Base-by-base conservation (phyloP, 2,797 vertebrate species). In the Myripristis jacobus region DNA sequence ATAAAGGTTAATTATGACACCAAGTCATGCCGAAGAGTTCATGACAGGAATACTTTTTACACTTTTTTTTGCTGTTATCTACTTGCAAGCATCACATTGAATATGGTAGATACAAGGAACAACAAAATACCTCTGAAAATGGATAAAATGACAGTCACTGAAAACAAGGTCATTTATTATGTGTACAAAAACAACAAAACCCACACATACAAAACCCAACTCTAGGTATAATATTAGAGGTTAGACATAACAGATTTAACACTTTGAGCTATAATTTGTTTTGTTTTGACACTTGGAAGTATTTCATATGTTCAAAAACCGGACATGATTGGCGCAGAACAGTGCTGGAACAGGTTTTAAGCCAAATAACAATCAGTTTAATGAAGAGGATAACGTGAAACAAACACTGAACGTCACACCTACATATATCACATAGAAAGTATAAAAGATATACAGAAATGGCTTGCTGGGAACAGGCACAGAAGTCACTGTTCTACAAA, bases 131-230 rank as follows among this genome's bases (percentile, higher is more conserved):
- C n/a, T 9, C 1, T 3, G 21, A 54, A 0, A 19, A 1, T 4
- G 6, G 6, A 2, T 4, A 64, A 6, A 65, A 59, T 48, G 13
- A 47, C 8, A 58, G 50, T 34, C 6, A 34, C 29, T 41, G 7
- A 24, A 21, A 29, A n/a, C 11, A 29, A 21, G 2, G 50, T 38
- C 1, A 69, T 74, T 77, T 74, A 62, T 80, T 53, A 22, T 44
- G 11, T 43, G 38, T 69, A 71, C 15, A 82, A 76, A 76, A 73
- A 63, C 11, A 66, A 72, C n/a, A 27, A 67, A 60, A 63, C 22
- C 12, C 15, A 57, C 1, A 12, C 16, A 41, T 63, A 64, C n/a
- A 47, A 51, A 83, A 66, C 70, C 21, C 60, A 11, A 25, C 11
- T 72, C 51, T 16, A 44, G 36, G 13, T n/a, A 31, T 6, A 22